A percentile compares a stretch with the other conserved stretches of the same genome.
Evolutionary conservation across 1,140 invertebrate species (phyloP).

Genomic region (Drosophila grimshawi): DNA sequence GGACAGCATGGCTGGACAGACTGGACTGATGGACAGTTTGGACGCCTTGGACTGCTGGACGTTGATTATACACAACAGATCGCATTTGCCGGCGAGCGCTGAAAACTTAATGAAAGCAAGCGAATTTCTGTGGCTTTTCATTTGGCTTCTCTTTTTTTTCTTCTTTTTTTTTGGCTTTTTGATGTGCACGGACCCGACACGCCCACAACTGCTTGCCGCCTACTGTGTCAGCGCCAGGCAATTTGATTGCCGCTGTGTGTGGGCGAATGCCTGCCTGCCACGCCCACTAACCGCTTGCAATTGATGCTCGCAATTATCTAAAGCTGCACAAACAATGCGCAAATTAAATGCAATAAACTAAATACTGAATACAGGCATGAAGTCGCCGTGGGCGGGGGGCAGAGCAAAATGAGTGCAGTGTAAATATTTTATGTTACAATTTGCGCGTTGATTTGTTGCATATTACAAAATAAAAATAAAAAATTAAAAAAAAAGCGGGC

Average conservation of each 20-base stretch:
- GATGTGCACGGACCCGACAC: constrained; percentile 38
- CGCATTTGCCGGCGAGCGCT: constrained; percentile 39
- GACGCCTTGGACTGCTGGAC: constrained; percentile 40
- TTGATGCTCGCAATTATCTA: constrained; percentile 78
- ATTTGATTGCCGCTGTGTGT: constrained; percentile 72
- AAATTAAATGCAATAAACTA: constrained; percentile 81
- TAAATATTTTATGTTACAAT: constrained; percentile 81
- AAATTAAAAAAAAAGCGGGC: constrained; percentile 15
- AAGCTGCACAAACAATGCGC: constrained; percentile 76
- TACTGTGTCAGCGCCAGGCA: constrained; percentile 58
- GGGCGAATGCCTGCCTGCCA: constrained; percentile 34
- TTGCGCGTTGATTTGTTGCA: constrained; percentile 78
- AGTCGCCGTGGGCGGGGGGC: not conserved
- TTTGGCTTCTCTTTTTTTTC: constrained; percentile 18
- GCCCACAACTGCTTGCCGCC: constrained; percentile 37
- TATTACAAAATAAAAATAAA: constrained; percentile 51
- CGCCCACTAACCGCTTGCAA: constrained; percentile 41
- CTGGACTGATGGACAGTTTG: not conserved
- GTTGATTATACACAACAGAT: constrained; percentile 71
- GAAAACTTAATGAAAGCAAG: constrained; percentile 78
- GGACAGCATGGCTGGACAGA: constrained; percentile 22
- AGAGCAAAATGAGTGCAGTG: constrained; percentile 33
- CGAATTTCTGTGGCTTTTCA: constrained; percentile 61
- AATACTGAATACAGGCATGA: constrained; percentile 8
- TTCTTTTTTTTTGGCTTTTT: constrained; percentile 20